Conservation (phyloP, 1,140 invertebrate species). For the Penaeus indicus region DNA sequence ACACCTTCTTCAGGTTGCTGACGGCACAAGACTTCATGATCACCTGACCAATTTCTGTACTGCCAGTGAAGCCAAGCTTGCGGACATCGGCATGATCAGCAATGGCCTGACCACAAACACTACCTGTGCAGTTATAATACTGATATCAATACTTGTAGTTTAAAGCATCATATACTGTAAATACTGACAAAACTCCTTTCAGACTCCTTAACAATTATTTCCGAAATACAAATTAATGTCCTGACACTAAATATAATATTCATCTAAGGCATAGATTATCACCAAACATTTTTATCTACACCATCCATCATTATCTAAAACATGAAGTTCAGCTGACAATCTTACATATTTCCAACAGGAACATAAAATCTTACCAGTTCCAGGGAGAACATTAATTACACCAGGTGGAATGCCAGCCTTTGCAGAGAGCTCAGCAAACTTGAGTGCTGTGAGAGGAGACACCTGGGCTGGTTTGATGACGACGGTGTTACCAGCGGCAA, state of each 20-base stretch:
- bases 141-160: neutral
- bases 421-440: slow-evolving; percentile 90
- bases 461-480: slow-evolving; percentile 81
- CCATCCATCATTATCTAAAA: too few relatives aligned
- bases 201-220: too few relatives aligned
- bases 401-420: slow-evolving; percentile 92
- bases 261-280: too few relatives aligned
- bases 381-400: slow-evolving; percentile 93
- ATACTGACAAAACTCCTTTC: too few relatives aligned
- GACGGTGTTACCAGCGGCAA: slow-evolving; percentile 78
- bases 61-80: slow-evolving; percentile 96
- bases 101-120: slow-evolving; percentile 85
- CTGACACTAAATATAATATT: too few relatives aligned
- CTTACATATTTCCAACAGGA: too few relatives aligned
- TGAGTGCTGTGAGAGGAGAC: slow-evolving; percentile 90
- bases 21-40: slow-evolving; percentile 91
- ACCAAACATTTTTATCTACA: too few relatives aligned
- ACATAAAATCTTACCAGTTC: slow-evolving; percentile 75
- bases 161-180: neutral
- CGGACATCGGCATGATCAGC: slow-evolving; percentile 86
- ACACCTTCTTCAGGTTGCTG: slow-evolving; percentile 94
- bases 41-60: slow-evolving; percentile 86
- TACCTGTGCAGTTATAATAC: slow-evolving; percentile 70
- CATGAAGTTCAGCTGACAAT: too few relatives aligned
- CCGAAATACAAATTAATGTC: too few relatives aligned